A percentile compares a stretch with the other conserved stretches of the same genome.
These are phyloP conservation scores for Himalopsyche anomala DNA, from an alignment of 2,888 invertebrate species.

Conservation along the genomic window DNA sequence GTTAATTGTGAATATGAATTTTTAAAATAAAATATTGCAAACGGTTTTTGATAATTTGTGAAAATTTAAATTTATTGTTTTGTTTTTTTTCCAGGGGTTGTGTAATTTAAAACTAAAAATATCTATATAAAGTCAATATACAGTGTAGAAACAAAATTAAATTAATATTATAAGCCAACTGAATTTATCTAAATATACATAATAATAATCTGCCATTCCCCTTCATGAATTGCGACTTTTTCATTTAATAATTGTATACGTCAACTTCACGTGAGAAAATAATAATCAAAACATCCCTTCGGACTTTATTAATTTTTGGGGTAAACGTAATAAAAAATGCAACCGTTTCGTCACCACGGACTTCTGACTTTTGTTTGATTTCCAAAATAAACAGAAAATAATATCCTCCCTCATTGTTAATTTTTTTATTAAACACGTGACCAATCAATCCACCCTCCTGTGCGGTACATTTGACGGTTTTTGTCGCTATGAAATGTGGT, in stretches of 20 bases:
- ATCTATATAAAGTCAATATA: not conserved
- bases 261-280: constrained; percentile 17
- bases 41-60: too few relatives aligned
- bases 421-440: constrained; percentile 53
- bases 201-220: not conserved
- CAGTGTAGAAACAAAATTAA: too few relatives aligned
- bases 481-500: not conserved
- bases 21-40: too few relatives aligned
- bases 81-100: too few relatives aligned
- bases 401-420: constrained; percentile 45
- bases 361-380: constrained; percentile 54
- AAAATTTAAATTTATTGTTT: too few relatives aligned
- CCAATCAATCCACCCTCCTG: constrained; percentile 39
- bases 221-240: not conserved
- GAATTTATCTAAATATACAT: too few relatives aligned
- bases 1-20: too few relatives aligned
- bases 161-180: too few relatives aligned
- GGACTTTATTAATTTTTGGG: constrained; percentile 24
- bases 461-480: not conserved
- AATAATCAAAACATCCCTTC: constrained; percentile 40
- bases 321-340: constrained; percentile 39
- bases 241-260: not conserved
- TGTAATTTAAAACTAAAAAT: too few relatives aligned
- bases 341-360: constrained; percentile 6
- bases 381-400: constrained; percentile 57